Conservation (phyloP, 2,113 vertebrate genomes). For the Lota lota region DNA sequence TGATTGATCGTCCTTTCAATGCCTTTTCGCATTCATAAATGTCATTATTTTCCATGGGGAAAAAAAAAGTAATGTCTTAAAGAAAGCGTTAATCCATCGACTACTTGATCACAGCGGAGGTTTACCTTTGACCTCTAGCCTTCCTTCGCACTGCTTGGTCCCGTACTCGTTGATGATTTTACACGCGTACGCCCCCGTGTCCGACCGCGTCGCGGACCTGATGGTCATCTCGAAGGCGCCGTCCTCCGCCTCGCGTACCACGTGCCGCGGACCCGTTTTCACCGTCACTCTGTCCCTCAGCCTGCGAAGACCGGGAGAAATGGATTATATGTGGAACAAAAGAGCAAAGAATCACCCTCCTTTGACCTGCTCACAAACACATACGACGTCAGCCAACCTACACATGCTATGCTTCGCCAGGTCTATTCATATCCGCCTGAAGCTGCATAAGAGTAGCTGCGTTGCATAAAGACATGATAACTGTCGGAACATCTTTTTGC, state of each 20-base stretch:
- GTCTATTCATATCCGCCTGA: no score
- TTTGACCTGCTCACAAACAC: no score
- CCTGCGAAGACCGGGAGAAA: slow-evolving; percentile 65
- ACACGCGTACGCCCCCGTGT: slow-evolving; percentile 90
- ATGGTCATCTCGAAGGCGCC: slow-evolving; percentile 84
- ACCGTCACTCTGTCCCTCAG: slow-evolving; percentile 91
- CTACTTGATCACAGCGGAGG: not conserved
- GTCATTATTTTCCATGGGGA: no score
- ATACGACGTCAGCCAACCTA: no score
- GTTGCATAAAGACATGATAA: not conserved
- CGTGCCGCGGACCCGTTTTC: slow-evolving; percentile 81
- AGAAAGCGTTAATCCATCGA: not conserved
- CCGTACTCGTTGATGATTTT: slow-evolving; percentile 97
- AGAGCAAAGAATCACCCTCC: not conserved
- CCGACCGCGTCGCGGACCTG: slow-evolving; percentile 77
- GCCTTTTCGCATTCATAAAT: no score
- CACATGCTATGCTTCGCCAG: no score
- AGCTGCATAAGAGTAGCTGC: not conserved
- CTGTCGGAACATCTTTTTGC: no score
- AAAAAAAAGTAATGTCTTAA: no score
- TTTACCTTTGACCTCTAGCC: slow-evolving; percentile 92
- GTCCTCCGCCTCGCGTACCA: slow-evolving; percentile 75
- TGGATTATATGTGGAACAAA: not conserved
- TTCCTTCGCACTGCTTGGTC: slow-evolving; percentile 90
- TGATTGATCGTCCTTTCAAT: no score